Evolutionary conservation across 2,888 invertebrate species (phyloP).

Genomic region (Ischnus inquisitorius): DNA sequence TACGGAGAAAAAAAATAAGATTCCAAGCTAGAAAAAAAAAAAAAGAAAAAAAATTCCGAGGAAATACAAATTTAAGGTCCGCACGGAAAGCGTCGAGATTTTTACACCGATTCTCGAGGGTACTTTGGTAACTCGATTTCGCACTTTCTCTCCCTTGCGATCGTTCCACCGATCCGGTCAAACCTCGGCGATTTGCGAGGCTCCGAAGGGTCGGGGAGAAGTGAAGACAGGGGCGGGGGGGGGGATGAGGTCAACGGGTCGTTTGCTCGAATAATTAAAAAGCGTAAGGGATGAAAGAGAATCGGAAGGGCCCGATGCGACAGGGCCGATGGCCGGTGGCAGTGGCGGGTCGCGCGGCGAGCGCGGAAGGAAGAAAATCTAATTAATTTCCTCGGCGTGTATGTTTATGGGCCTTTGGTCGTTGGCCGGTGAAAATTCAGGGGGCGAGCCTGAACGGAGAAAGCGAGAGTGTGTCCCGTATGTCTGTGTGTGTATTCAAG

Average conservation of each 20-base stretch:
- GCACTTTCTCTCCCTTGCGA: constrained; percentile 20
- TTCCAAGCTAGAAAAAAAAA: neutral
- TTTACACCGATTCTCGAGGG: constrained; percentile 20
- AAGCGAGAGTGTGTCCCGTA: constrained; percentile 38
- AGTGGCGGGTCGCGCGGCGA: constrained; percentile 42
- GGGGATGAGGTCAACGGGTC: constrained; percentile 60
- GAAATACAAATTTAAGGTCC: neutral
- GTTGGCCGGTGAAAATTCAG: constrained; percentile 50
- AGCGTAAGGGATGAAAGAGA: constrained; percentile 75
- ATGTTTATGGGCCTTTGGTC: constrained; percentile 46
- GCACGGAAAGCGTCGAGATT: neutral
- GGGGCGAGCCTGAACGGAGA: neutral
- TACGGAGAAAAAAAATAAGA: neutral
- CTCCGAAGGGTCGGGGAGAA: no score
- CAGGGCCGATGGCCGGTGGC: constrained; percentile 10
- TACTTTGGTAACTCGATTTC: constrained; percentile 27
- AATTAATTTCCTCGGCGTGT: constrained; percentile 67
- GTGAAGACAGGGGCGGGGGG: no score
- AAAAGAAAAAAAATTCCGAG: neutral
- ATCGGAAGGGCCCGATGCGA: constrained; percentile 70
- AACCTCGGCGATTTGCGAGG: constrained; percentile 14
- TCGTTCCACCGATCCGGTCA: constrained; percentile 20
- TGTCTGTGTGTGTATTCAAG: constrained; percentile 14
- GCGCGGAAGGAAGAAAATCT: constrained; percentile 69
- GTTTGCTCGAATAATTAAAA: constrained; percentile 77